phyloP scores from a whole-genome alignment of 2,888 invertebrate genomes.

The Hypercompe scribonia region DNA sequence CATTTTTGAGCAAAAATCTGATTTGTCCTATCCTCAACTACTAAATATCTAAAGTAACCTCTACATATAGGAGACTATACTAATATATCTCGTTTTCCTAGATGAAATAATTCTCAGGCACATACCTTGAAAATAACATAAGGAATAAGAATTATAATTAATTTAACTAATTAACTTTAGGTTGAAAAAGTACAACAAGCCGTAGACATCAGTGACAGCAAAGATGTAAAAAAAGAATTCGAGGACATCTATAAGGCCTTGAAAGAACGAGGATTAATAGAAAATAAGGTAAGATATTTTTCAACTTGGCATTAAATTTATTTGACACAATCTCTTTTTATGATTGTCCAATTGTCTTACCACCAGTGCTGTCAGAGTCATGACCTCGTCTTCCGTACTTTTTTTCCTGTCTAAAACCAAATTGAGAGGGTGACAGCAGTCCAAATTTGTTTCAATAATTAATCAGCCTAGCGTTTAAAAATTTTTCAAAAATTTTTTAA shows the following conservation, averaged over 20 bases:
- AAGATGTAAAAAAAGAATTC: constrained; percentile 86
- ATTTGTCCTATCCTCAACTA: not conserved
- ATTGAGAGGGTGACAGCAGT: too few species aligned
- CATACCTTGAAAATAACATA: too few species aligned
- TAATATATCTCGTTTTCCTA: not conserved
- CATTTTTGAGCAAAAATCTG: not conserved
- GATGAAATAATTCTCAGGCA: too few species aligned
- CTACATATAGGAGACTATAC: not conserved
- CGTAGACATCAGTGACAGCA: constrained; percentile 79
- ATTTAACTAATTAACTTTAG: constrained; percentile 58
- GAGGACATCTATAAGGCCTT: constrained; percentile 85
- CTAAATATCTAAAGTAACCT: not conserved
- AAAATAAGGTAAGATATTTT: constrained; percentile 67
- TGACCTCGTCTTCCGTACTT: too few species aligned
- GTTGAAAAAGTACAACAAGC: constrained; percentile 81
- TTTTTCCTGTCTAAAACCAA: too few species aligned
- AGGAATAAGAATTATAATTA: not conserved
- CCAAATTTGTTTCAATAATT: too few species aligned
- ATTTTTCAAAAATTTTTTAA: too few species aligned
- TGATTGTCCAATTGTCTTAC: too few species aligned
- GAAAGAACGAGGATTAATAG: constrained; percentile 82
- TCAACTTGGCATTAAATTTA: not conserved
- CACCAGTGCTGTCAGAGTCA: too few species aligned
- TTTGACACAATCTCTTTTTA: too few species aligned
- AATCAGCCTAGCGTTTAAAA: too few species aligned